Conservation (phyloP, 2,797 vertebrate genomes). For the Jordanella pulchra region DNA sequence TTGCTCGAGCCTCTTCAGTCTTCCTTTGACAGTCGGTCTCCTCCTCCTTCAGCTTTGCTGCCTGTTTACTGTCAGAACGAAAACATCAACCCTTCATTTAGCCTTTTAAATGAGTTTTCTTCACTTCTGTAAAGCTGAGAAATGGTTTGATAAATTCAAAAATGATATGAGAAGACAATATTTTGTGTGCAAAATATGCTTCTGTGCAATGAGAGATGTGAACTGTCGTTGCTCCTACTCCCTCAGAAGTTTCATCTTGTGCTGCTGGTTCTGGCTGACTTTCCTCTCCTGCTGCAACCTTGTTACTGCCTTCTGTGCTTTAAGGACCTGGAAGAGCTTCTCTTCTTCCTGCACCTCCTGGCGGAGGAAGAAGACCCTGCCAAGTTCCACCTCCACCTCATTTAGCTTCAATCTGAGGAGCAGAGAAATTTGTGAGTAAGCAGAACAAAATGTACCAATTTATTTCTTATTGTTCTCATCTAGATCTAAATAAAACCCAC, state of each 20-base stretch:
- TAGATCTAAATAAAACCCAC: constrained; percentile 4
- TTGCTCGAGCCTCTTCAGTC: constrained; percentile 70
- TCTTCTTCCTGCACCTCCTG: constrained; percentile 71
- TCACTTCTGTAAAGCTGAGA: background rate
- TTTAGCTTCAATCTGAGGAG: constrained; percentile 75
- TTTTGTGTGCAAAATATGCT: constrained; percentile 12
- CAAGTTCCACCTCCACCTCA: constrained; percentile 79
- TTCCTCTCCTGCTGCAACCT: constrained; percentile 76
- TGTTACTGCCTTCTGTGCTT: constrained; percentile 52
- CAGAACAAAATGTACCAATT: constrained; percentile 4
- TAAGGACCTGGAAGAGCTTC: constrained; percentile 58
- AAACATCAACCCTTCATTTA: constrained; percentile 21
- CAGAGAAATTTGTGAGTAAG: constrained; percentile 14
- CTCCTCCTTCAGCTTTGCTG: constrained; percentile 52
- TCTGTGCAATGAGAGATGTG: constrained; percentile 2
- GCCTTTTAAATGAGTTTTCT: background rate
- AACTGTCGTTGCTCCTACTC: constrained; percentile 67
- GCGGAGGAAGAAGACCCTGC: constrained; percentile 64
- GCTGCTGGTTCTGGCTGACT: constrained; percentile 58
- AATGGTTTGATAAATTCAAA: background rate
- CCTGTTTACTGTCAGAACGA: constrained; percentile 72
- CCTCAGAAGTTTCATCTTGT: constrained; percentile 59
- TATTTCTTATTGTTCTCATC: constrained; percentile 1
- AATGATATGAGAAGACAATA: background rate
- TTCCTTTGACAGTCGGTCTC: constrained; percentile 70